phyloP scores from a whole-genome alignment of 2,888 invertebrate species.

The Tinea pellionella region DNA sequence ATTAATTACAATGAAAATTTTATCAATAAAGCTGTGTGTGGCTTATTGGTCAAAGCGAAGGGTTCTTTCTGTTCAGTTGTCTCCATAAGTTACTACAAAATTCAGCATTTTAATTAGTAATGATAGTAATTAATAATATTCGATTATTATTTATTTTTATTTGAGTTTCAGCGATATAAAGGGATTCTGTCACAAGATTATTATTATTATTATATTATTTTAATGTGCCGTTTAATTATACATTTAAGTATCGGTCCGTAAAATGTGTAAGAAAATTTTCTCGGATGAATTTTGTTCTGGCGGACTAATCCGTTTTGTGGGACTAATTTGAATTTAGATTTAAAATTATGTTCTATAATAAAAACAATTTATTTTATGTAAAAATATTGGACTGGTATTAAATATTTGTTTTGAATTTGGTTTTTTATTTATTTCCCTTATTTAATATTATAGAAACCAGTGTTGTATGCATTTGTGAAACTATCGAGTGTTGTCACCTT shows the following conservation, averaged over 20 bases:
- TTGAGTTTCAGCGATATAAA: not conserved
- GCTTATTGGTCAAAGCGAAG: too few species aligned
- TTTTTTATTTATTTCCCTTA: not conserved
- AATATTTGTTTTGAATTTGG: not conserved
- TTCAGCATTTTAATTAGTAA: too few species aligned
- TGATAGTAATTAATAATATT: too few species aligned
- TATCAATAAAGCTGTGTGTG: too few species aligned
- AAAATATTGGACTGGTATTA: not conserved
- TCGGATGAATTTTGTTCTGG: not conserved
- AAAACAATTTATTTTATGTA: too few species aligned
- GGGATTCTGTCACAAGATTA: slow-evolving; percentile 1
- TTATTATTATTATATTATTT: not conserved
- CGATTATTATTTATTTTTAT: too few species aligned
- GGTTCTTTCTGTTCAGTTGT: too few species aligned
- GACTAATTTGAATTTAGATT: not conserved
- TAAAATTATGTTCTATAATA: not conserved
- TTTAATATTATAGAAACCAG: not conserved
- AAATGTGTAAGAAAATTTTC: not conserved
- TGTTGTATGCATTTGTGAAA: too few species aligned
- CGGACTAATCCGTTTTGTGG: too few species aligned
- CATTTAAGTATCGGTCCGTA: not conserved
- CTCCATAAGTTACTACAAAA: too few species aligned
- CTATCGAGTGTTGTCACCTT: too few species aligned
- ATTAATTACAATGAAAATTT: too few species aligned
- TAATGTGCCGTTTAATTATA: not conserved